Evolutionary conservation across 2,113 vertebrate species (phyloP).

Genomic region (Grammomys dolichurus): DNA sequence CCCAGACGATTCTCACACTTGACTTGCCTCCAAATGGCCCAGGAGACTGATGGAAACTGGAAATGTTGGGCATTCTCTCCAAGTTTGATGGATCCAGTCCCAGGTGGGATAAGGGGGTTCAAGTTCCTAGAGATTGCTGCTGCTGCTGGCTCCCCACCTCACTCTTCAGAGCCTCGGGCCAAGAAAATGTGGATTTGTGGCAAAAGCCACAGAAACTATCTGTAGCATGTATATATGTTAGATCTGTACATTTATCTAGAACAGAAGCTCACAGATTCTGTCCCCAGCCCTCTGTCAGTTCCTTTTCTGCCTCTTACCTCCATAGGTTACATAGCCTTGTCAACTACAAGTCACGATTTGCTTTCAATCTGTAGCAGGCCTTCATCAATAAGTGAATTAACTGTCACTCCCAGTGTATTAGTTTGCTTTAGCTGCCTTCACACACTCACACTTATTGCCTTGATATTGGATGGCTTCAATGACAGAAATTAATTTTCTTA

Average conservation of each 20-base stretch:
- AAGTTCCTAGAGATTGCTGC: neutral
- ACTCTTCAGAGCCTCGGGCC: neutral
- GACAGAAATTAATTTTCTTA: neutral
- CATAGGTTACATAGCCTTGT: neutral
- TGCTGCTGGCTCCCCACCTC: neutral
- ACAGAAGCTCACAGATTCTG: slow-evolving; percentile 23
- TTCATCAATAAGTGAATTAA: slow-evolving; percentile 10
- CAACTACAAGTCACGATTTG: neutral
- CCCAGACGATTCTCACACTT: neutral
- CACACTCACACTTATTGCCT: neutral
- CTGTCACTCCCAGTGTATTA: neutral
- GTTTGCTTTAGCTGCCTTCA: neutral
- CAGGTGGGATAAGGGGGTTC: neutral
- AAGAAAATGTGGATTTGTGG: neutral
- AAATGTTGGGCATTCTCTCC: neutral
- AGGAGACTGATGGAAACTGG: neutral
- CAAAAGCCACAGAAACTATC: neutral
- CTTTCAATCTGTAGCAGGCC: neutral
- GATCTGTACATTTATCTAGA: slow-evolving; percentile 16
- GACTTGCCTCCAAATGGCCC: neutral
- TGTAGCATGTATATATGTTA: neutral
- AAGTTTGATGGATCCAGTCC: neutral
- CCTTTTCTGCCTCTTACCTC: neutral
- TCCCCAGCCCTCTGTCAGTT: neutral
- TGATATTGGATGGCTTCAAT: neutral